Conservation (phyloP, 2,888 invertebrate genomes). For the Cosmia trapezina region DNA sequence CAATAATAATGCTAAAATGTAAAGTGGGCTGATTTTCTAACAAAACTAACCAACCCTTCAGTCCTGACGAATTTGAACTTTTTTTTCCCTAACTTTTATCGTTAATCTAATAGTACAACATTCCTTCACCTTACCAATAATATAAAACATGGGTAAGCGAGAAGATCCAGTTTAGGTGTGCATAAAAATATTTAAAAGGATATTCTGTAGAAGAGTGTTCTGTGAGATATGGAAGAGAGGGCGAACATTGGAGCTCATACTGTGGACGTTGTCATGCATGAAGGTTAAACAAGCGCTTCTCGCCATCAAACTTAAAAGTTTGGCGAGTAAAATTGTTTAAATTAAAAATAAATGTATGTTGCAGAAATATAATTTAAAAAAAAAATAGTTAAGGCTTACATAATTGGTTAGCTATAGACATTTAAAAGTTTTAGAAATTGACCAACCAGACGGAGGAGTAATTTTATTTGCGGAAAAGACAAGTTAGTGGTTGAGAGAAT, state of each 20-base stretch:
- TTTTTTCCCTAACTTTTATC: background rate
- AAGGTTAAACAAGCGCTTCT: no score
- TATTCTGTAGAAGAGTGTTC: background rate
- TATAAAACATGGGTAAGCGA: background rate
- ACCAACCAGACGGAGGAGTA: background rate
- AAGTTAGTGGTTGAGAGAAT: conserved; percentile 9
- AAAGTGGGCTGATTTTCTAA: background rate
- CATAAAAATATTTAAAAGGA: background rate
- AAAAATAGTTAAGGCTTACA: background rate
- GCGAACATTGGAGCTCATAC: background rate
- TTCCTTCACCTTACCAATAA: background rate
- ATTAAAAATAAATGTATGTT: no score
- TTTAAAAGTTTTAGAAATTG: background rate
- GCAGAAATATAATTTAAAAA: no score
- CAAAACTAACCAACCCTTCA: background rate
- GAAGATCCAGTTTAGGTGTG: background rate
- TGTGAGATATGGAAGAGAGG: background rate
- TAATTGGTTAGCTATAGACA: background rate
- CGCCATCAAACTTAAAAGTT: no score
- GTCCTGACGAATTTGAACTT: background rate
- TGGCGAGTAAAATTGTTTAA: no score
- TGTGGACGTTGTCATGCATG: background rate
- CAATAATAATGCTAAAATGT: background rate
- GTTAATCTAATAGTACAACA: background rate
- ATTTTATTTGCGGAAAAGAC: background rate